These are phyloP conservation scores for Actinia tenebrosa DNA, from an alignment of 64 coral and sea anemone species.

Conservation along the genomic window DNA sequence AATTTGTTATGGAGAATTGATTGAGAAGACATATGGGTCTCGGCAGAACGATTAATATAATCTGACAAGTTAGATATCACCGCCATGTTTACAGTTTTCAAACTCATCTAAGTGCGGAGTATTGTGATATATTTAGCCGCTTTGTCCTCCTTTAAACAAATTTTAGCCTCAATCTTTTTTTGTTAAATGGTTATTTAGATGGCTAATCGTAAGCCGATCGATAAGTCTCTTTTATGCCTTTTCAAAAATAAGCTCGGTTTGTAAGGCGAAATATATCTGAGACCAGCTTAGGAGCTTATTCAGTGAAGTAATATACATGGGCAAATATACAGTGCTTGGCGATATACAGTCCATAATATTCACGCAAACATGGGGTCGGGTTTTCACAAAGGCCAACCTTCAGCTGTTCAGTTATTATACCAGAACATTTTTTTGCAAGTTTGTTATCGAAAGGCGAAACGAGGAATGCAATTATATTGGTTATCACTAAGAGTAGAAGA, in stretches of 20 bases:
- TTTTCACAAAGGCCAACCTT: background rate
- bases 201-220: background rate
- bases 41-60: background rate
- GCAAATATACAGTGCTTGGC: slow-evolving; percentile 10
- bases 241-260: background rate
- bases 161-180: background rate
- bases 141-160: background rate
- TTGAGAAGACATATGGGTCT: background rate
- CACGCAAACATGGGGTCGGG: background rate
- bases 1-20: background rate
- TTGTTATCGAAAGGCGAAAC: slow-evolving; percentile 3
- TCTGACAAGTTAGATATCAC: background rate
- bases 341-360: slow-evolving; percentile 10
- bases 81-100: background rate
- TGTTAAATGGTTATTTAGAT: background rate
- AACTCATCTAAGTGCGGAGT: background rate
- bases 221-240: background rate
- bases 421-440: background rate
- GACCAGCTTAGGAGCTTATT: background rate
- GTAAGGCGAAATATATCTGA: background rate
- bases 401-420: background rate
- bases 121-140: background rate
- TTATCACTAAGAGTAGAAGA: slow-evolving; percentile 2
- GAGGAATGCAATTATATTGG: slow-evolving; percentile 8
- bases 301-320: background rate